Evolutionary conservation across 2,113 vertebrate genomes (phyloP).

Genomic region (Thalassoma bifasciatum): DNA sequence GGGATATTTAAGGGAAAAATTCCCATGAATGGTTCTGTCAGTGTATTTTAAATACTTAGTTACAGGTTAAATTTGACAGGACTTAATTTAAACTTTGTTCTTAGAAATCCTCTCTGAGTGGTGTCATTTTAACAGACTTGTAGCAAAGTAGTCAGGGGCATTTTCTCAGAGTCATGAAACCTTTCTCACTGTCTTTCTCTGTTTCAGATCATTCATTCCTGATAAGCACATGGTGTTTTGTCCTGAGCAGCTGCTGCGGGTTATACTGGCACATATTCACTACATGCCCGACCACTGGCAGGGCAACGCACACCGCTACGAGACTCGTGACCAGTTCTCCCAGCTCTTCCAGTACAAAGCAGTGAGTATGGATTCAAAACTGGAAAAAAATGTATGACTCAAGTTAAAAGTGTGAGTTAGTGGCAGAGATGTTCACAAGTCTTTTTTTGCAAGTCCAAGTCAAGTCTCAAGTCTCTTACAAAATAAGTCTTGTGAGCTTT

Average conservation of each 20-base stretch:
- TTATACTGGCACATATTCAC: slow-evolving; percentile 97
- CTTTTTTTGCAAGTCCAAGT: too few relatives aligned
- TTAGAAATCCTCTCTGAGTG: neutral
- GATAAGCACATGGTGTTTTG: slow-evolving; percentile 98
- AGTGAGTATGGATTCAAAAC: slow-evolving; percentile 82
- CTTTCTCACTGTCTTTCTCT: slow-evolving; percentile 12
- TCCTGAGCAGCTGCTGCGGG: slow-evolving; percentile 96
- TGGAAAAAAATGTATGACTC: neutral
- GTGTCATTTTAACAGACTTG: neutral
- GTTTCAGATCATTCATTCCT: slow-evolving; percentile 93
- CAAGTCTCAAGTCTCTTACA: too few relatives aligned
- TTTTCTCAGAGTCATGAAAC: neutral
- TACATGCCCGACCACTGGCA: slow-evolving; percentile 99
- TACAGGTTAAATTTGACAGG: neutral
- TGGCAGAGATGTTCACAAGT: too few relatives aligned
- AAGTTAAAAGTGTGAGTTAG: too few relatives aligned
- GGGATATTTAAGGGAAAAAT: neutral
- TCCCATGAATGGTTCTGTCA: neutral
- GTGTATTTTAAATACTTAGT: too few relatives aligned
- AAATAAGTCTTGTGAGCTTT: too few relatives aligned
- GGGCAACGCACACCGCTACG: slow-evolving; percentile 95
- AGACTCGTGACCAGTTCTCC: slow-evolving; percentile 96
- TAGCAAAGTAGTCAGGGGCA: neutral
- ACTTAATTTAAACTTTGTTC: neutral
- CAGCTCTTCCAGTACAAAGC: slow-evolving; percentile 99